Evolutionary conservation across 2,888 invertebrate genomes (phyloP), one percentile per base, ranked within the genome.

Genomic region (Plagodis dolabraria): DNA sequence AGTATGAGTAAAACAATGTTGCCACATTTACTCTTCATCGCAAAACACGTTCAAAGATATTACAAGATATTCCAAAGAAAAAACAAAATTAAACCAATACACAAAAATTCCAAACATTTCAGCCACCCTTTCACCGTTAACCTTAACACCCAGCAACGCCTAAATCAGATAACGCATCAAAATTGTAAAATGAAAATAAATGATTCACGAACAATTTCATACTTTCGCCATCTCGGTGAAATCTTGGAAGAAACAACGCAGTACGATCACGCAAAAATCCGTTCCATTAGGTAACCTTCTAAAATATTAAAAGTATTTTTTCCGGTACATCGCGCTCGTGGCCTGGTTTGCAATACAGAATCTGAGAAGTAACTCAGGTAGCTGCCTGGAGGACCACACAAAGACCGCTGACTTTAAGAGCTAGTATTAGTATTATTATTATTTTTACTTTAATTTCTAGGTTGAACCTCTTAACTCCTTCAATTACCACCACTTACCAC

Each of bases 261-360:
- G 47, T 34, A 50, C 53, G 48, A 65, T 63, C 64, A 69, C 68
- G 66, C 67, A 66, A 69, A 65, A 70, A 64, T 67, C 63, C 69
- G 52, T 66, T 66, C 67, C 67, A 70, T 70, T 66, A 69, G 57
- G 53, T 43, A 60, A 60, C 65, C 53, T 54, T 50, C 63, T 62
- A 63, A 65, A 67, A 66, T 67, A 69, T 67, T 63, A 69, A 68
- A 68, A 69, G 68, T 64, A 64, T 69, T 68, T 70, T 71, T 65
- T 62, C 56, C 65, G 58, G 54, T 48, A 57, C 60, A 54, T 62
- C 57, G 60, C 57, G 44, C 10, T 44, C 60, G 60, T 59, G 45
- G 53, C 57, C 57, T 57, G 56, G 46, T 56, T 53, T 42, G 47
- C 59, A 56, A 35, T 63, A 60, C 47, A 59, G 40, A 7, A 34